Evolutionary conservation across 1,140 invertebrate genomes (phyloP).

Genomic region (Drosophila arizonae): DNA sequence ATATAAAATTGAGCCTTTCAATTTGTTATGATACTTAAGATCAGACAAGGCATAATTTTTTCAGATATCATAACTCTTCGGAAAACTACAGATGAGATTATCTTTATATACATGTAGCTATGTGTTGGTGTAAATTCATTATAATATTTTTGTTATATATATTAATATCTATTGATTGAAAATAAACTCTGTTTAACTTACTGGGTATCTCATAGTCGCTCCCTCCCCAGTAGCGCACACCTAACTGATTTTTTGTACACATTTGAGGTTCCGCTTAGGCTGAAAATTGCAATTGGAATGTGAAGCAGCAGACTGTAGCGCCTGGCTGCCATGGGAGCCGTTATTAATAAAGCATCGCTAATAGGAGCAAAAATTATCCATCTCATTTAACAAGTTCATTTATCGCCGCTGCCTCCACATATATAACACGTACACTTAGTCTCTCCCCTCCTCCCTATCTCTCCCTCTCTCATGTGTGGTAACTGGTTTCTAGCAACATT

Average conservation of each 20-base stretch:
- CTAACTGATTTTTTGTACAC: not conserved
- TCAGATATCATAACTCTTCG: too few species aligned
- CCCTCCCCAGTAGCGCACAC: too few species aligned
- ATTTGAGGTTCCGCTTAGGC: not conserved
- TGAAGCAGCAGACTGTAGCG: not conserved
- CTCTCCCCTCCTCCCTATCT: not conserved
- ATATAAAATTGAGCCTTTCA: too few species aligned
- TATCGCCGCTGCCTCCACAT: slow-evolving; percentile 14
- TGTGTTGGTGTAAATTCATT: too few species aligned
- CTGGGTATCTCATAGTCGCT: too few species aligned
- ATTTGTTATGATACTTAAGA: too few species aligned
- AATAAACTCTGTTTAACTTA: too few species aligned
- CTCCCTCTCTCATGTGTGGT: not conserved
- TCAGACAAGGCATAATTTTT: too few species aligned
- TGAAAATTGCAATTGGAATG: not conserved
- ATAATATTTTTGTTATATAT: too few species aligned
- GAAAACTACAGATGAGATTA: too few species aligned
- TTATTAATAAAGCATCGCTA: slow-evolving; percentile 7
- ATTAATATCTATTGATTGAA: too few species aligned
- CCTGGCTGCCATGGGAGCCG: not conserved
- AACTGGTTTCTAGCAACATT: slow-evolving; percentile 51
- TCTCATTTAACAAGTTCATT: slow-evolving; percentile 53
- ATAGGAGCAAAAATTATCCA: slow-evolving; percentile 6
- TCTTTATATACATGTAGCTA: too few species aligned
- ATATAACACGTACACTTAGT: slow-evolving; percentile 28